Conservation (phyloP, 2,888 invertebrate species). For the Papilio demoleus region DNA sequence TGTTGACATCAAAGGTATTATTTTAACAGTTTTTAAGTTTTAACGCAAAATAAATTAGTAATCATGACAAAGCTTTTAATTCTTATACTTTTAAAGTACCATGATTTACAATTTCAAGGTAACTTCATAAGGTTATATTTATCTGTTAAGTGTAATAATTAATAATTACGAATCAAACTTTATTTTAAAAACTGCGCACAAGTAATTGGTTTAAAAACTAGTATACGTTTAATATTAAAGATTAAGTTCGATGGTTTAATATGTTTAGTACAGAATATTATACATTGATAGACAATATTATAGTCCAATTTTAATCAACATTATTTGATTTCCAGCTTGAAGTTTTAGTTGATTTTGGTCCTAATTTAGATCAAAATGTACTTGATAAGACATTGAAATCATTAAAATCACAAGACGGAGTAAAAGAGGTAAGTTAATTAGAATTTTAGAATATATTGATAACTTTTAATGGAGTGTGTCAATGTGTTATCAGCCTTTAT, state of each 20-base stretch:
- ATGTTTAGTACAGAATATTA: no score
- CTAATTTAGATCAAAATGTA: slow-evolving; percentile 53
- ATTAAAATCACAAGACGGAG: slow-evolving; percentile 56
- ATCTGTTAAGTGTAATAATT: neutral
- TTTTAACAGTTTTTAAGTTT: slow-evolving; percentile 17
- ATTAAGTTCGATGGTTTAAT: no score
- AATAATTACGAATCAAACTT: neutral
- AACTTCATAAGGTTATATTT: neutral
- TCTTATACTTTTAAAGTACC: neutral
- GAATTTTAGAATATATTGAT: neutral
- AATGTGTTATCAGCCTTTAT: no score
- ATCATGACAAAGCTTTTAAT: slow-evolving; percentile 30
- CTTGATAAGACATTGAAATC: slow-evolving; percentile 59
- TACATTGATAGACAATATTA: no score
- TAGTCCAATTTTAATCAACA: no score
- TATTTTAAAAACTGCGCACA: neutral
- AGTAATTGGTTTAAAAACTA: no score
- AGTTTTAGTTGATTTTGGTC: slow-evolving; percentile 68
- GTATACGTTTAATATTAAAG: no score
- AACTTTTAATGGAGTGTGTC: no score
- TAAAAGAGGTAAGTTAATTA: slow-evolving; percentile 49
- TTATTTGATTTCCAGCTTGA: slow-evolving; percentile 62
- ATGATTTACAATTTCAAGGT: neutral
- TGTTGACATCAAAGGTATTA: slow-evolving; percentile 47
- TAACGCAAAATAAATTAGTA: slow-evolving; percentile 21